A percentile compares a stretch with the other conserved stretches of the same genome.
phyloP scores from a whole-genome alignment of 2,797 vertebrate genomes.

The Clamator glandarius region DNA sequence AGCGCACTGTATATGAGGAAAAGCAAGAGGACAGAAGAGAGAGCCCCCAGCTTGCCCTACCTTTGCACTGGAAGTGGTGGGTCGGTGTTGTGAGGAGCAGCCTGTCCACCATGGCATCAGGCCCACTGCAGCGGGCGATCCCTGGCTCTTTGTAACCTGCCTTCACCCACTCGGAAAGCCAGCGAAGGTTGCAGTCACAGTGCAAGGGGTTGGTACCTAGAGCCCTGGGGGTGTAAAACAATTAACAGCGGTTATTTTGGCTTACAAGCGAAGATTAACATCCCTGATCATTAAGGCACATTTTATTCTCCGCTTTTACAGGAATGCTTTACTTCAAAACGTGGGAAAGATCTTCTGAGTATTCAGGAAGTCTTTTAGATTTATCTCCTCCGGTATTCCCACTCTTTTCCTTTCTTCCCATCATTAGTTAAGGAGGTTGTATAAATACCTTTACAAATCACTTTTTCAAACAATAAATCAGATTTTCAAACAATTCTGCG shows the following conservation, averaged over 20 bases:
- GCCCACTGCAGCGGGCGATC: slow-evolving; percentile 95
- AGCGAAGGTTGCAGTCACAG: slow-evolving; percentile 94
- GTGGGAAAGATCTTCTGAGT: background rate
- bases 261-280: background rate
- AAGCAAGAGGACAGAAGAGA: background rate
- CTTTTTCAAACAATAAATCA: background rate
- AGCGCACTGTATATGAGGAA: rapidly evolving
- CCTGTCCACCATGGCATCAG: slow-evolving; percentile 92
- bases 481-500: background rate
- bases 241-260: background rate
- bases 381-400: background rate
- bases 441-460: background rate
- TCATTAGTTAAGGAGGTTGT: background rate
- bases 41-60: slow-evolving; percentile 64
- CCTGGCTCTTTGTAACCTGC: slow-evolving; percentile 97
- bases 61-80: slow-evolving; percentile 95
- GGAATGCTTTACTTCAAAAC: background rate
- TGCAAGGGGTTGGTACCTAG: slow-evolving; percentile 96
- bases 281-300: rapidly evolving
- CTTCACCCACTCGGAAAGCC: slow-evolving; percentile 99
- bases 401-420: background rate
- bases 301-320: background rate
- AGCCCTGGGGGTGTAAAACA: slow-evolving; percentile 78
- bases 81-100: slow-evolving; percentile 95
- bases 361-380: background rate